Evolutionary conservation across 1,140 invertebrate species (phyloP), one percentile per base, ranked within the genome.

Genomic region (Hesperophylax magnus): DNA sequence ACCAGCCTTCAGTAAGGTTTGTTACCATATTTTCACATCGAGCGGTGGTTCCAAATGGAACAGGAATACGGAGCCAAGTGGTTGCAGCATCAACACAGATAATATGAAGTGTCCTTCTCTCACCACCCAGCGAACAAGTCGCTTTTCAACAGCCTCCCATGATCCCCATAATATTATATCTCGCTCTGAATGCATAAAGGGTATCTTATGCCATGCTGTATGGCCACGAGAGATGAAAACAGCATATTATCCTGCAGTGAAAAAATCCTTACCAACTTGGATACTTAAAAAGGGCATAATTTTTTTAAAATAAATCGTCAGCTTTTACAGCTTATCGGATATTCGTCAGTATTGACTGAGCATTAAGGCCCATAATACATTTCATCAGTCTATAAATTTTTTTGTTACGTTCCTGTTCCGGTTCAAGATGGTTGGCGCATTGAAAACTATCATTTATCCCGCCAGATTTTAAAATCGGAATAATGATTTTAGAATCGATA

Each of bases 71-170:
- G 8, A 47, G 11, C 39, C 17, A 24, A 61, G 24, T 34, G 47
- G 67, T 18, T 52, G 39, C 31, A 52, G 67, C 63, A 71, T 47
- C 34, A 39, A 71, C 31, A 71, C 67, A 20, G 67, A 24, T 27
- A 27, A 27, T 22, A 39, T 47, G 31, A 52, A 71, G 67, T n/a
- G 34, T 20, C 31, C 67, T 71, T 52, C n/a, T 71, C 22, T 71
- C 67, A 47, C 47, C 67, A 71, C 67, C 67, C 67, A 71, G 67
- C 34, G 39, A 52, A 24, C 67, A 71, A 71, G n/a, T 71, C 39
- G 34, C 39, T 71, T 52, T 39, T 71, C 34, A 17, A 20, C 39
- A 39, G 17, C 39, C 63, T 67, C 24, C 63, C 63, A n/a, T 67
- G 22, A n/a, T 34, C 63, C 24, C 39, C 22, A 17, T 15, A 27